Evolutionary conservation across 1,140 invertebrate genomes (phyloP), one percentile per base, ranked within the genome.

Genomic region (Aporrectodea caliginosa): DNA sequence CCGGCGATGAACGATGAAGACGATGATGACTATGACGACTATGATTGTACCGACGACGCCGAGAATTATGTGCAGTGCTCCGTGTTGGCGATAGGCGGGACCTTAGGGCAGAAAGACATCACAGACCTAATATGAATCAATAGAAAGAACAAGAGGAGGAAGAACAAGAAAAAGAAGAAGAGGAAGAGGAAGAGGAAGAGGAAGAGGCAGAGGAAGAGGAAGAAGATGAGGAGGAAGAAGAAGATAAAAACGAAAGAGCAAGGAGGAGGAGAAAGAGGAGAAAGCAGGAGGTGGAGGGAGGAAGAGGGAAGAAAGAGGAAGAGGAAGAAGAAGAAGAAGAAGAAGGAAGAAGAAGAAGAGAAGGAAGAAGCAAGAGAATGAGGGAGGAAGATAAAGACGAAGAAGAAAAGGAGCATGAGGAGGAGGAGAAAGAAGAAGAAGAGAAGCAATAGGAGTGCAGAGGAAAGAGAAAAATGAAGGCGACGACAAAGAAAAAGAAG

Each of bases 1-100:
- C 14, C 78, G 78, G 1, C 73, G 78, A 74, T 79, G 78, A 30
- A 79, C 30, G 43, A 75, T 58, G 34, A 70, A 79, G 71, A 79
- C 71, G 78, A 79, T 68, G 72, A 79, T 79, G 72, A 79, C 73
- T 22, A 79, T 43, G 43, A 58, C 22, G 43, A 58, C 43, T 58
- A 58, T 58, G 6, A 22, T 12, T 58, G 43, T 22, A 22, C 33
- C 75, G 34, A 76, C 35, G 33, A 76, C 75, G 29, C 75, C 34
- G 33, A 76, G 14, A 27, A 43, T 35, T 22, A 76, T 68, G 43
- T 76, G 33, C 35, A 76, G 33, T 27, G 75, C 43, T 27, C 75
- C 43, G 35, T 29, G 27, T 1, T 76, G 32, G 33, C 35, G 33
- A 35, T 76, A 76, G 16, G 75, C 29, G 16, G 31, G 43, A 16